Evolutionary conservation across 2,797 vertebrate species (phyloP).

Genomic region (Cephalopachus bancanus): DNA sequence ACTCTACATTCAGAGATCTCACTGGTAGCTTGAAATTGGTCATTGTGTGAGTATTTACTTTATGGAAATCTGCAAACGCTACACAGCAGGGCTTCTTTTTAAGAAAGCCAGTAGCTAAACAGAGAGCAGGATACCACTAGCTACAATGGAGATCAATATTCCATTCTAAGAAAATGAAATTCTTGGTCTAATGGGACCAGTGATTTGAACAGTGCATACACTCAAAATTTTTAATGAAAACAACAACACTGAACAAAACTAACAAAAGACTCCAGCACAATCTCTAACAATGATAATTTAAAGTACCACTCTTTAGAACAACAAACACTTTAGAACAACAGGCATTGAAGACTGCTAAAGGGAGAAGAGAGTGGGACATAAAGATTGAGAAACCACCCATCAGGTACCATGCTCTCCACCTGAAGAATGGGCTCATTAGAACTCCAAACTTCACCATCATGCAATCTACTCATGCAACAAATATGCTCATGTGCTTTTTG

Average conservation of each 20-base stretch:
- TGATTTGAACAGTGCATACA: neutral
- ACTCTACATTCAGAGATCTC: neutral
- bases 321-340: too few relatives aligned
- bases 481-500: too few relatives aligned
- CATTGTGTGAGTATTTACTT: neutral
- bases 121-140: neutral
- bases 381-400: too few relatives aligned
- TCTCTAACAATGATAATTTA: neutral
- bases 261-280: neutral
- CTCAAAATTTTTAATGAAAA: neutral
- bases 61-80: neutral
- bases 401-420: too few relatives aligned
- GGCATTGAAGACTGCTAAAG: too few relatives aligned
- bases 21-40: slow-evolving; percentile 8
- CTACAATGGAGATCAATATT: neutral
- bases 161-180: neutral
- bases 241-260: neutral
- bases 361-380: too few relatives aligned
- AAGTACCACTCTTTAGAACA: too few relatives aligned
- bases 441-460: too few relatives aligned
- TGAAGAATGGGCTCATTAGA: too few relatives aligned
- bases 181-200: neutral
- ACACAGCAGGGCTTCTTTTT: neutral
- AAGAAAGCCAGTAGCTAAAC: neutral
- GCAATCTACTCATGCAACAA: too few relatives aligned